Evolutionary conservation across 2,113 vertebrate genomes (phyloP), one percentile per base, ranked within the genome.

Genomic region (Gallinago paraguaiae): DNA sequence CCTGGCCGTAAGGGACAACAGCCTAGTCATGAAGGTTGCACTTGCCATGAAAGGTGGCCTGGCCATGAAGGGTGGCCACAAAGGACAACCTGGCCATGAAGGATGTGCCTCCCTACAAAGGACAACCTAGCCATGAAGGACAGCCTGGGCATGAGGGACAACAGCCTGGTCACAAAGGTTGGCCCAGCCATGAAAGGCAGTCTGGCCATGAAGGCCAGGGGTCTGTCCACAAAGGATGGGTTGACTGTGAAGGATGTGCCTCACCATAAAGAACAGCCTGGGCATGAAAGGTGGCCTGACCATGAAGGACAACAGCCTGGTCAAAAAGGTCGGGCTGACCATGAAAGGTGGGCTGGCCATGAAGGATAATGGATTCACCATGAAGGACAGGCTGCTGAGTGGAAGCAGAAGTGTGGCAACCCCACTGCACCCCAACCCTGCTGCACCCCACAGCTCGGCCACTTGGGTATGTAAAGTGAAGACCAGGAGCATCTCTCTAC

Each of bases 401-500:
- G 5, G 1, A 27, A 31, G 48, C 72, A 39, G 35, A 41, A 12
- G 2, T 2, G 0, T 0, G 2, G 81, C 7, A 41, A 17, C 19
- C 33, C 13, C 70, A 9, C 9, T 33, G n/a, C n/a, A 17, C 59
- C 59, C 53, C 59, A 10, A 48, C 25, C 20, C 48, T n/a, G 35
- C 24, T n/a, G 41, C 37, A 31, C 25, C 45, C 11, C 43, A 1
- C 25, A 5, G 43, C 64, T 76, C 9, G 1, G 39, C 39, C 39
- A 39, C 39, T 39, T 39, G 39, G 39, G 39, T 39, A 0, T 16
- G 35, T 3, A 22, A 9, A 17, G 39, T 10, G 33, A 39, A 70
- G 67, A 20, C 50, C 46, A 15, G 59, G 7, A 65, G 39, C 45
- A 39, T 6, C 51, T n/a, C 35, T 4, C 6, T 24, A 17, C 19